These are phyloP conservation scores for Glaucomys volans DNA, from an alignment of 2,113 vertebrate genomes.

Conservation along the genomic window DNA sequence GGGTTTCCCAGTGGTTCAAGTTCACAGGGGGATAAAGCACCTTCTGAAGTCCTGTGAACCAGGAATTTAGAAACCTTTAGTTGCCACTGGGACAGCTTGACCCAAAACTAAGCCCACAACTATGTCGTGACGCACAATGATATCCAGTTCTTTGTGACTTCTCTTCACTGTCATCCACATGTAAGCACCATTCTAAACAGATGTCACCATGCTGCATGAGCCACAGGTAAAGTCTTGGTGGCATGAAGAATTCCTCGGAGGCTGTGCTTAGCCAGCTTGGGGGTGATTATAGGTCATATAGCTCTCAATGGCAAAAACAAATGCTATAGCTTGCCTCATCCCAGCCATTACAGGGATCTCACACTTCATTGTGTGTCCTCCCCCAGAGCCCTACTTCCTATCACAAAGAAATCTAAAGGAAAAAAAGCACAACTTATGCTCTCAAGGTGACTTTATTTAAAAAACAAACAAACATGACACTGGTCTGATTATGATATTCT, in stretches of 20 bases:
- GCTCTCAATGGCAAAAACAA: background rate
- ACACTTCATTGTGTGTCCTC: background rate
- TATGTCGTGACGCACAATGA: background rate
- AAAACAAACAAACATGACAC: background rate
- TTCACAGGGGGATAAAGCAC: background rate
- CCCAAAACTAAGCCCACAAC: background rate
- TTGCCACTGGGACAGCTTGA: background rate
- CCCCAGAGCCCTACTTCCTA: background rate
- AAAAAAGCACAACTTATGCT: background rate
- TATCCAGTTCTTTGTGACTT: background rate
- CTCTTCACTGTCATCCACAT: background rate
- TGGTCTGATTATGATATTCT: background rate
- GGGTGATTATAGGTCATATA: background rate
- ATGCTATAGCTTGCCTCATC: background rate
- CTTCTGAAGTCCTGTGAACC: background rate
- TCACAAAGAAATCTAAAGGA: background rate
- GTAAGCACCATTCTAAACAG: background rate
- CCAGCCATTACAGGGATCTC: background rate
- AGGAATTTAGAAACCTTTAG: background rate
- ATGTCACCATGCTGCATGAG: background rate
- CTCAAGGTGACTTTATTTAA: background rate
- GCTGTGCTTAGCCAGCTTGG: background rate
- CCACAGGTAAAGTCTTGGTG: background rate
- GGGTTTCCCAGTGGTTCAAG: background rate
- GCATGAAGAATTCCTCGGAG: background rate